These are phyloP conservation scores for Pararge aegeria DNA, from an alignment of 1,140 invertebrate genomes.

Conservation along the genomic window DNA sequence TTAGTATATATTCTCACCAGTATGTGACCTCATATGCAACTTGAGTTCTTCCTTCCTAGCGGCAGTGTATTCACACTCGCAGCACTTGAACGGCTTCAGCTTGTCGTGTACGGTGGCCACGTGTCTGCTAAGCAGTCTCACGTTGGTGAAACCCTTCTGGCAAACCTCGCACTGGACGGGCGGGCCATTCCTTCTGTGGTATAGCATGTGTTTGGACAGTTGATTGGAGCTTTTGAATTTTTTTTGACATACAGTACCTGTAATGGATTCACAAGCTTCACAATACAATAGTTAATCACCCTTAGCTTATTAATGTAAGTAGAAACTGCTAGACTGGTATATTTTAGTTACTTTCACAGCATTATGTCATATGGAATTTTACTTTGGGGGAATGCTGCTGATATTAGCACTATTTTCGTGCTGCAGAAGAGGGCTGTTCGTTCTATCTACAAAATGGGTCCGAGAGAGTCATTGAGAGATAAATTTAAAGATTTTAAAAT, in stretches of 20 bases:
- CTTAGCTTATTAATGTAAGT: too few relatives aligned
- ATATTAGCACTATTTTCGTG: too few relatives aligned
- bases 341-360: too few relatives aligned
- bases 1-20: constrained; percentile 70
- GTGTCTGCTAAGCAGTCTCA: constrained; percentile 82
- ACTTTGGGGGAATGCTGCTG: too few relatives aligned
- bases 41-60: constrained; percentile 83
- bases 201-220: constrained; percentile 83
- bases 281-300: too few relatives aligned
- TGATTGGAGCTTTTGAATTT: constrained; percentile 89
- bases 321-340: too few relatives aligned
- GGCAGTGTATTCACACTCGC: constrained; percentile 85
- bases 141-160: constrained; percentile 81
- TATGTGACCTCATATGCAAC: constrained; percentile 88
- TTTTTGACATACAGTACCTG: constrained; percentile 83
- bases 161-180: constrained; percentile 82
- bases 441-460: too few relatives aligned
- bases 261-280: constrained; percentile 22
- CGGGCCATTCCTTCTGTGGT: constrained; percentile 78
- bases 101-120: constrained; percentile 85
- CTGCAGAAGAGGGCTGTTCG: too few relatives aligned
- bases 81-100: constrained; percentile 85
- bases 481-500: too few relatives aligned
- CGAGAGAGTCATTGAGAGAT: too few relatives aligned
- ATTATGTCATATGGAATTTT: too few relatives aligned